A percentile compares a stretch with the other conserved stretches of the same genome.
Conservation (phyloP, 2,113 vertebrate genomes). For the Dasyornis broadbenti region DNA sequence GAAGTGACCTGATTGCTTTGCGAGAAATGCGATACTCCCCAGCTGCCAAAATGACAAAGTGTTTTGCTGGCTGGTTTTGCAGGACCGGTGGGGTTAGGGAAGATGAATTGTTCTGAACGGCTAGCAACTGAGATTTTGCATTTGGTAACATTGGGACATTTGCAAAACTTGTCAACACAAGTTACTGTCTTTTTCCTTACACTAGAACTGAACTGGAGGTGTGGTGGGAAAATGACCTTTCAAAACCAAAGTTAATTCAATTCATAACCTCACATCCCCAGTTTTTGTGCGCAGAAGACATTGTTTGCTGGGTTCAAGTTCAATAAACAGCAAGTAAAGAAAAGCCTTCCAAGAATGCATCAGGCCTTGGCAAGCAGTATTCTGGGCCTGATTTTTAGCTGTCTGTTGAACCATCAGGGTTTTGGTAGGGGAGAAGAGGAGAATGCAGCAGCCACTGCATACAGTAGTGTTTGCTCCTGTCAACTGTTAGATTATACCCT, state of each 20-base stretch:
- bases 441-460: neutral
- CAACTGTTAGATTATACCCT: neutral
- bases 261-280: fast-evolving
- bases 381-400: neutral
- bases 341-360: neutral
- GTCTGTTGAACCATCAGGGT: neutral
- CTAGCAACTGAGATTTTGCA: neutral
- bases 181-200: neutral
- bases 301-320: neutral
- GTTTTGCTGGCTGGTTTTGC: neutral
- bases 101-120: neutral
- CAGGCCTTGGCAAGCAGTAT: neutral
- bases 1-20: neutral
- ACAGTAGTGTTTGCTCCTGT: neutral
- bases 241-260: neutral
- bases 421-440: neutral
- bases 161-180: neutral
- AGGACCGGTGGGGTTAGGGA: neutral
- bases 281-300: neutral
- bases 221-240: neutral
- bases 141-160: neutral
- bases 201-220: neutral
- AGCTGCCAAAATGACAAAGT: neutral
- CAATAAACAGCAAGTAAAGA: neutral
- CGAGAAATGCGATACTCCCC: neutral